phyloP scores from a whole-genome alignment of 2,888 invertebrate species.

The Drosophila pseudotakahashii region DNA sequence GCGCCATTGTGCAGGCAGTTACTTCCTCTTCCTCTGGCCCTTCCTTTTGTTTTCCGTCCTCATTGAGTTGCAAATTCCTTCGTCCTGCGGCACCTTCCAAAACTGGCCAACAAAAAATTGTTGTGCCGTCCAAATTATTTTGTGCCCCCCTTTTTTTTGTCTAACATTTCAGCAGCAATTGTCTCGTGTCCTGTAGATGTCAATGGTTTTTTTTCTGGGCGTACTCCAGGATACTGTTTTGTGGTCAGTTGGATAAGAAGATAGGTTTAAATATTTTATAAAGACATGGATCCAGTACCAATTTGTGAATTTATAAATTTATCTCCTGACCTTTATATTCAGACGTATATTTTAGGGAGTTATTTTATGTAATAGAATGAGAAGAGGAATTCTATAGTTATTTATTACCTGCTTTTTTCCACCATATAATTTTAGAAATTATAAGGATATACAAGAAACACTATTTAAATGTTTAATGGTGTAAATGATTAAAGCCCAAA shows the following conservation, averaged over 20 bases:
- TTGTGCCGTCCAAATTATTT: constrained; percentile 35
- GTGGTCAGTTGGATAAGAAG: constrained; percentile 10
- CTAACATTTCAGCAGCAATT: constrained; percentile 12
- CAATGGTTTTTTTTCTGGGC: constrained; percentile 2
- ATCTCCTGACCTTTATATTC: not conserved
- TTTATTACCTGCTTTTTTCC: no score
- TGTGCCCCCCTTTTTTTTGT: constrained; percentile 22
- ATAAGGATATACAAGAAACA: no score
- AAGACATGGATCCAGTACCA: not conserved
- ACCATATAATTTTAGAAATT: not conserved
- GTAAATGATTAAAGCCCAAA: not conserved
- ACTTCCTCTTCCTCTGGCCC: constrained; percentile 31
- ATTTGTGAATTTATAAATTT: not conserved
- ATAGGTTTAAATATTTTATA: not conserved
- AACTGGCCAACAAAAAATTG: constrained; percentile 37
- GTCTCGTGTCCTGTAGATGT: constrained; percentile 22
- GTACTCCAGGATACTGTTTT: not conserved
- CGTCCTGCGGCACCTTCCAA: constrained; percentile 32
- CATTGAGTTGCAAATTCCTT: constrained; percentile 49
- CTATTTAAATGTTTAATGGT: not conserved
- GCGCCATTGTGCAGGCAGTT: constrained; percentile 74
- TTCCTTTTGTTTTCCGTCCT: constrained; percentile 10
- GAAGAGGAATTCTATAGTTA: not conserved
- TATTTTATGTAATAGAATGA: not conserved
- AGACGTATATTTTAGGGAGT: not conserved